A percentile compares a stretch with the other conserved stretches of the same genome.
Conservation (phyloP, 2,888 invertebrate genomes). For the Rhabditoides inermis region DNA sequence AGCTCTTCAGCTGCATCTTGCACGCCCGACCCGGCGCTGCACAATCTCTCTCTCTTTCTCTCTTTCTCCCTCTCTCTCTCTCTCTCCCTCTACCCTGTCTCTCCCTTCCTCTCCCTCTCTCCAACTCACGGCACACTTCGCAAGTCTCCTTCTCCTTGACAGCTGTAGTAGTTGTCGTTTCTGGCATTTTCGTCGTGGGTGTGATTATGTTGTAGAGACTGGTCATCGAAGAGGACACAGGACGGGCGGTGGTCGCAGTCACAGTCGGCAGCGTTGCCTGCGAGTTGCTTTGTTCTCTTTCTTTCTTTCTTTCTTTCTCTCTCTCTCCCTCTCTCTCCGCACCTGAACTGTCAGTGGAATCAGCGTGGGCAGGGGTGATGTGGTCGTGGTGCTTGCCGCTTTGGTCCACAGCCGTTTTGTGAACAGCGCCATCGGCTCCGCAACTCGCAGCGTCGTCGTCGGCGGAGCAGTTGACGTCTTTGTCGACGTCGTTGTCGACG, state of each 20-base stretch:
- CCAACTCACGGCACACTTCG: slow-evolving; percentile 18
- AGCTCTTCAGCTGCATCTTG: slow-evolving; percentile 24
- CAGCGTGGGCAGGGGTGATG: too few species aligned
- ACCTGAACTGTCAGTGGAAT: not conserved
- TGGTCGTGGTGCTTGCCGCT: too few species aligned
- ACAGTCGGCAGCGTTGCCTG: slow-evolving; percentile 21
- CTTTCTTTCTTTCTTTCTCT: not conserved
- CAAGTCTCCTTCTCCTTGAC: slow-evolving; percentile 9
- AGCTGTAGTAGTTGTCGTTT: slow-evolving; percentile 11
- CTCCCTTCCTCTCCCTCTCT: too few species aligned
- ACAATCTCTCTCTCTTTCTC: too few species aligned
- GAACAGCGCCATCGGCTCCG: too few species aligned
- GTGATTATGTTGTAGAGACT: too few species aligned
- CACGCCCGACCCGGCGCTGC: slow-evolving; percentile 31
- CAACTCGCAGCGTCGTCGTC: too few species aligned
- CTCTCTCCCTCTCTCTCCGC: not conserved
- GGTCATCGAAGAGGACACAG: too few species aligned
- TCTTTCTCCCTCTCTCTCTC: too few species aligned
- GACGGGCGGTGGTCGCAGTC: too few species aligned
- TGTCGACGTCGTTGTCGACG: not conserved
- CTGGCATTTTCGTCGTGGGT: slow-evolving; percentile 14
- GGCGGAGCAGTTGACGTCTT: not conserved
- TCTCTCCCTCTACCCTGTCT: too few species aligned
- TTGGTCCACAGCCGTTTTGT: too few species aligned
- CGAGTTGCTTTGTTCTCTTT: slow-evolving; percentile 4